Conservation (phyloP, 2,797 vertebrate genomes). For the Syngnathus rostellatus region DNA sequence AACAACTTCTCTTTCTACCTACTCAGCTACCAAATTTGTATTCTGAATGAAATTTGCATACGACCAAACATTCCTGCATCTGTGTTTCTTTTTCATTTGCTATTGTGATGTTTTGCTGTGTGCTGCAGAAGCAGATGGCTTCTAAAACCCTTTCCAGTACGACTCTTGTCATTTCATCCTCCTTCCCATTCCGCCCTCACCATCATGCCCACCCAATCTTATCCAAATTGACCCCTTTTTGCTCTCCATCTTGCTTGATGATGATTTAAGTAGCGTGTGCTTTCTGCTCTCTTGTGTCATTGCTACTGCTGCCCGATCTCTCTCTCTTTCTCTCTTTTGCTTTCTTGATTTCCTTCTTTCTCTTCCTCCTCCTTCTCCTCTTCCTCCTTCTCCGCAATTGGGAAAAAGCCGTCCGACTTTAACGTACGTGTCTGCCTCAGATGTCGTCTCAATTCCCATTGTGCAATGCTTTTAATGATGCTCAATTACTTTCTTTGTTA, state of each 20-base stretch:
- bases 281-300: slow-evolving; percentile 76
- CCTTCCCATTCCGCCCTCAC: slow-evolving; percentile 5
- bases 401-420: slow-evolving; percentile 73
- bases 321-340: slow-evolving; percentile 36
- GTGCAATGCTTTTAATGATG: slow-evolving; percentile 46
- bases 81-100: slow-evolving; percentile 22
- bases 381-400: slow-evolving; percentile 56
- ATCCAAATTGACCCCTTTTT: slow-evolving; percentile 30
- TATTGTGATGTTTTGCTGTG: slow-evolving; percentile 27
- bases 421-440: slow-evolving; percentile 76
- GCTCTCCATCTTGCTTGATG: slow-evolving; percentile 49
- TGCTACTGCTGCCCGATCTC: slow-evolving; percentile 68
- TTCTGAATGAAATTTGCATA: slow-evolving; percentile 50
- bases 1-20: background rate
- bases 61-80: slow-evolving; percentile 28
- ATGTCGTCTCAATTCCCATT: slow-evolving; percentile 49
- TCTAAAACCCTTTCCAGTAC: slow-evolving; percentile 2
- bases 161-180: background rate
- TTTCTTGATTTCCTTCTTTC: slow-evolving; percentile 33
- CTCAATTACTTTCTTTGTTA: slow-evolving; percentile 49
- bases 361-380: slow-evolving; percentile 35
- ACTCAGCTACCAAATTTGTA: background rate
- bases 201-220: slow-evolving; percentile 4
- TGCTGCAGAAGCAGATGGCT: slow-evolving; percentile 14
- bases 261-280: slow-evolving; percentile 62